Evolutionary conservation across 2,797 vertebrate genomes (phyloP).

Genomic region (Channa striata): DNA sequence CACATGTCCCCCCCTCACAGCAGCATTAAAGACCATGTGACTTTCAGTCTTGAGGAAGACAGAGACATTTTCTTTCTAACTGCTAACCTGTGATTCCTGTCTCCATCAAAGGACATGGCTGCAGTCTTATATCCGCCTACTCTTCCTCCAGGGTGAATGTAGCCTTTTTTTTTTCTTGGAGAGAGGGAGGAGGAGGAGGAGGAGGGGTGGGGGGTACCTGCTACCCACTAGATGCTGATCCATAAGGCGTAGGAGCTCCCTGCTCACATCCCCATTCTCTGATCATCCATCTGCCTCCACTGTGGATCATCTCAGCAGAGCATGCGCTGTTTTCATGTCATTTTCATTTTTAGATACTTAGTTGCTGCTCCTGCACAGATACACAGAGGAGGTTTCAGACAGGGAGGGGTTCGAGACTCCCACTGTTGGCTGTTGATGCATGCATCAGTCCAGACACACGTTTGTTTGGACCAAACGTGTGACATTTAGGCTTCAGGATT

Average conservation of each 20-base stretch:
- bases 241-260: conserved; percentile 77
- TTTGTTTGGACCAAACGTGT: conserved; percentile 10
- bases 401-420: conserved; percentile 33
- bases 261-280: conserved; percentile 61
- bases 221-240: conserved; percentile 76
- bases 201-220: conserved; percentile 34
- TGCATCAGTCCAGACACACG: not conserved
- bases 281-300: conserved; percentile 70
- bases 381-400: conserved; percentile 45
- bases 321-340: conserved; percentile 49
- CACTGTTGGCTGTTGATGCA: conserved; percentile 18
- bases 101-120: conserved; percentile 68
- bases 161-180: conserved; percentile 30
- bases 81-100: conserved; percentile 56
- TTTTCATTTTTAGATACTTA: conserved; percentile 53
- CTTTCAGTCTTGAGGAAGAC: conserved; percentile 34
- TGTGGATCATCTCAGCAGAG: conserved; percentile 57
- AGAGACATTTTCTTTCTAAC: conserved; percentile 43
- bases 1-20: conserved; percentile 41
- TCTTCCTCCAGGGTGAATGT: conserved; percentile 64
- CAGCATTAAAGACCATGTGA: conserved; percentile 5
- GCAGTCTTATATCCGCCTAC: conserved; percentile 72
- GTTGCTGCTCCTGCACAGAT: conserved; percentile 36
- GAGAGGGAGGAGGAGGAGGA: too few species aligned
- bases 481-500: not conserved